Evolutionary conservation across 2,888 invertebrate species (phyloP).

Genomic region (Caradrina kadenii): DNA sequence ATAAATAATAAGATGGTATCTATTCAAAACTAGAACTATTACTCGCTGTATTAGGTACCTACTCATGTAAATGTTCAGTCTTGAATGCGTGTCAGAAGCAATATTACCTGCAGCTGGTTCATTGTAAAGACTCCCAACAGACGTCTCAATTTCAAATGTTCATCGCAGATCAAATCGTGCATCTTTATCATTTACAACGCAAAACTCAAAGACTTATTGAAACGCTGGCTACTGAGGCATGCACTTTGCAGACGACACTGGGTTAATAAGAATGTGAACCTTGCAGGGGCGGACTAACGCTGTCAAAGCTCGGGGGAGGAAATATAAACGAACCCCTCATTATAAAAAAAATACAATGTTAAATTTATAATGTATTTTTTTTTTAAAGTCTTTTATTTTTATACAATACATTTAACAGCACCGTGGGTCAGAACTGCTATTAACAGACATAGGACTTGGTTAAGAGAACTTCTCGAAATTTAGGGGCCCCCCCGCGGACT

Average conservation of each 20-base stretch:
- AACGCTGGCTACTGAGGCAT: constrained; percentile 15
- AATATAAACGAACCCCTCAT: too few species aligned
- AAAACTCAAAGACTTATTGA: constrained; percentile 15
- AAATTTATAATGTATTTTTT: too few species aligned
- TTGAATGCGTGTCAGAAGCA: neutral
- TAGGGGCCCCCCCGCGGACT: too few species aligned
- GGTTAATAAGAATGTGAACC: neutral
- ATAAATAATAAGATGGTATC: too few species aligned
- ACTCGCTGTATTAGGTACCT: neutral
- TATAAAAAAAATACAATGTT: too few species aligned
- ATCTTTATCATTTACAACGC: neutral
- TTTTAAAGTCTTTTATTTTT: too few species aligned
- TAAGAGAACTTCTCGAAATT: too few species aligned
- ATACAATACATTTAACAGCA: too few species aligned
- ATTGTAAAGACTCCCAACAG: neutral
- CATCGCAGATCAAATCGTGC: neutral
- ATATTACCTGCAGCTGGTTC: neutral
- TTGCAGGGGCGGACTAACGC: neutral
- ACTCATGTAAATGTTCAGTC: neutral
- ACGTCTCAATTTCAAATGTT: neutral
- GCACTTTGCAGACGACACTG: neutral
- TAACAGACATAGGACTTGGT: too few species aligned
- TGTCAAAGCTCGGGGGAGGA: too few species aligned
- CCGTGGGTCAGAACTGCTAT: too few species aligned
- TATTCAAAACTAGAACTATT: neutral